A percentile compares a stretch with the other conserved stretches of the same genome.
These are phyloP conservation scores for cattle (Bos taurus) DNA, from an alignment of 2,113 vertebrate species.

Conservation along the genomic window ARS-UCD2.0 NC_037357.1:22853001-22853500, in stretches of 20 bases:
- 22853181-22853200: not conserved
- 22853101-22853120: slow-evolving; percentile 12
- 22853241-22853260: not conserved
- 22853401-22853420: not conserved
- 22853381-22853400: not conserved
- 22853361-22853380: not conserved
- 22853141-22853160: not conserved
- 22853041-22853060: not conserved
- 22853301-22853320: not conserved
- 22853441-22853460: not conserved
- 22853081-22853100: not conserved
- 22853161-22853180: not conserved
- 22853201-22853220: not conserved
- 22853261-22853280: not conserved
- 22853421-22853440: not conserved
- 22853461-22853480: not conserved
- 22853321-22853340: not conserved
- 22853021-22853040: not conserved
- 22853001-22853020: not conserved
- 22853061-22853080: not conserved
- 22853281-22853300: not conserved
- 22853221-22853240: not conserved
- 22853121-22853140: not conserved
- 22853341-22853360: not conserved
- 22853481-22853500: not conserved